Conservation (phyloP, 1,140 invertebrate genomes). For the Campodea augens region DNA sequence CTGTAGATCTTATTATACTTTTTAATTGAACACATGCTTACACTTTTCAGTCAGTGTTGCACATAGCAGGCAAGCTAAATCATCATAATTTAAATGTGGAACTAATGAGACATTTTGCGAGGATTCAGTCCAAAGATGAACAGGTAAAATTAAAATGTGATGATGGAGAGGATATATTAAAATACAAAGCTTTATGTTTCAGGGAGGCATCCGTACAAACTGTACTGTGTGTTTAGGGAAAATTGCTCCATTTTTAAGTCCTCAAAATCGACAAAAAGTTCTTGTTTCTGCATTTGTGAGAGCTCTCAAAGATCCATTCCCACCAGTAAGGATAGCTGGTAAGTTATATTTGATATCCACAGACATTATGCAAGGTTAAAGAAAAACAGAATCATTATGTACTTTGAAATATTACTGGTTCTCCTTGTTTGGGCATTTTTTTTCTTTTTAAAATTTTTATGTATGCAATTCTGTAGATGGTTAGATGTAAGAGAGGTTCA, state of each 20-base stretch:
- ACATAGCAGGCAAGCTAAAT: constrained; percentile 87
- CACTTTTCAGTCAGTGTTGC: constrained; percentile 58
- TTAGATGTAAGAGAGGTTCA: no score
- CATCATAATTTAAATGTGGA: constrained; percentile 96
- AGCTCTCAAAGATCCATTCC: constrained; percentile 86
- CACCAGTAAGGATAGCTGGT: constrained; percentile 70
- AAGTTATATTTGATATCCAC: no score
- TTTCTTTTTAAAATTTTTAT: no score
- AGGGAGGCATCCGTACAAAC: constrained; percentile 76
- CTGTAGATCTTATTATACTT: no score
- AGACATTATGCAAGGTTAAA: no score
- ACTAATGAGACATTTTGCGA: constrained; percentile 84
- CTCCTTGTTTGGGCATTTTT: no score
- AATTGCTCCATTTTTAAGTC: constrained; percentile 84
- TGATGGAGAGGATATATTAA: background rate
- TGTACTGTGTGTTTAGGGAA: constrained; percentile 98
- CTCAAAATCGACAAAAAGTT: constrained; percentile 83
- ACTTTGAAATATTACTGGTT: no score
- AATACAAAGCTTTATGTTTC: constrained; percentile 13
- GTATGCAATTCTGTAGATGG: no score
- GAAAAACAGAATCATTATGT: no score
- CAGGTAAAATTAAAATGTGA: constrained; percentile 31
- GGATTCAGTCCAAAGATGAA: constrained; percentile 85
- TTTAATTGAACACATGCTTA: constrained; percentile 7
- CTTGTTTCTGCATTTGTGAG: constrained; percentile 86